Conservation (phyloP, 2,797 vertebrate species). For the Miichthys miiuy region DNA sequence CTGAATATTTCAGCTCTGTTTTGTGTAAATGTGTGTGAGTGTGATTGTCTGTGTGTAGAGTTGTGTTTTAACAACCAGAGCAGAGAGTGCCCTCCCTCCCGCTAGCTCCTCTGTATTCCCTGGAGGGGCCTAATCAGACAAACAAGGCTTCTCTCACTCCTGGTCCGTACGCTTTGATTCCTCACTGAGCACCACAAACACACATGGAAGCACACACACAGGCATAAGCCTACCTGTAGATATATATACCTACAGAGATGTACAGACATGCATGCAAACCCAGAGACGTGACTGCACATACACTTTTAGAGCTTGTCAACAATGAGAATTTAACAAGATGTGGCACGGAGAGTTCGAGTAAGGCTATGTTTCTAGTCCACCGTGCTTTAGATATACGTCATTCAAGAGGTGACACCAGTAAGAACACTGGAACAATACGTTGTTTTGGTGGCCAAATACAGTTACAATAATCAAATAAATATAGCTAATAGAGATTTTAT, state of each 20-base stretch:
- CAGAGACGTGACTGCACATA: conserved; percentile 22
- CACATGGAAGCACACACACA: not conserved
- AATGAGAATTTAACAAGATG: not conserved
- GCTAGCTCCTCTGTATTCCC: conserved; percentile 56
- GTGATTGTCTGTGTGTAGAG: conserved; percentile 5
- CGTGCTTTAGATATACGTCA: not conserved
- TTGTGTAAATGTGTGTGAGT: conserved; percentile 12
- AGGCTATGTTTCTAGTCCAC: not conserved
- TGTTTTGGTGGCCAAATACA: too few species aligned
- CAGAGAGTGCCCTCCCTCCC: conserved; percentile 29
- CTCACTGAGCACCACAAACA: conserved; percentile 49
- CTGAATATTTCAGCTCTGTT: conserved; percentile 20
- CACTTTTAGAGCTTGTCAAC: not conserved
- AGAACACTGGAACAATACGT: too few species aligned
- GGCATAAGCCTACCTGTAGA: not conserved
- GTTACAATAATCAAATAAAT: not conserved
- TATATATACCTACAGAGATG: not conserved
- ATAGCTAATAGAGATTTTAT: not conserved
- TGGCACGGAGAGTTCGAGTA: not conserved
- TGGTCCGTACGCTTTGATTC: conserved; percentile 59
- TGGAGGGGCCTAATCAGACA: conserved; percentile 67
- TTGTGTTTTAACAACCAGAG: conserved; percentile 51
- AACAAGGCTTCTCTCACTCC: conserved; percentile 66
- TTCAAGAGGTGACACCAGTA: not conserved
- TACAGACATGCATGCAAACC: conserved; percentile 1